Conservation (phyloP, 2,113 vertebrate genomes). For the Ctenomys sociabilis region DNA sequence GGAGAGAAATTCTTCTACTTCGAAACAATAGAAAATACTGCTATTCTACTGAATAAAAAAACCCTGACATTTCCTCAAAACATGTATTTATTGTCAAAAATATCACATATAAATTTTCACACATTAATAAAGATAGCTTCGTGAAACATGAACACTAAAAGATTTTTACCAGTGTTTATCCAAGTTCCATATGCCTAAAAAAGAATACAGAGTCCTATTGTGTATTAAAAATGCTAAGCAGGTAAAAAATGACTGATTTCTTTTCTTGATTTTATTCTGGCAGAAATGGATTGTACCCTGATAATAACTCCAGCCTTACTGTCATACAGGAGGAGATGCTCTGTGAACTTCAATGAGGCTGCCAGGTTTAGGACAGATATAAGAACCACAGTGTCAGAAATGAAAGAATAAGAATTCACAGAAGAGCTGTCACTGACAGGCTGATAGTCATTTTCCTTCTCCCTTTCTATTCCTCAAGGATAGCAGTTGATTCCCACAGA, state of each 20-base stretch:
- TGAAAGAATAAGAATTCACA: conserved; percentile 59
- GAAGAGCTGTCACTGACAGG: conserved; percentile 50
- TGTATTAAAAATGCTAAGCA: conserved; percentile 62
- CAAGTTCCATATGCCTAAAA: conserved; percentile 10
- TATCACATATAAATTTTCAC: background rate
- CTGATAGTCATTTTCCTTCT: conserved; percentile 48
- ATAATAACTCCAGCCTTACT: conserved; percentile 56
- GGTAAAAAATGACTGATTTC: conserved; percentile 49
- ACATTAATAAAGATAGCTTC: background rate
- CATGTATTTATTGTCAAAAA: background rate
- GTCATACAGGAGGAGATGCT: conserved; percentile 51
- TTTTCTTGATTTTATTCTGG: conserved; percentile 39
- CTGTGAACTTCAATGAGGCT: conserved; percentile 59
- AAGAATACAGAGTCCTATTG: background rate
- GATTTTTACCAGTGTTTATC: conserved; percentile 59
- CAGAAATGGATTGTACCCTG: conserved; percentile 50
- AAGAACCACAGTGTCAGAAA: conserved; percentile 56
- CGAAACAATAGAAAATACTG: conserved; percentile 1
- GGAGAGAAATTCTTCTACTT: conserved; percentile 29
- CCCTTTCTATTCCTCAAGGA: conserved; percentile 53
- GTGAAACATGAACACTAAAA: conserved; percentile 49
- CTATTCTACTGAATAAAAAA: background rate
- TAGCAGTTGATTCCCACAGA: conserved; percentile 43
- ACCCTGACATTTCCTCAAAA: background rate
- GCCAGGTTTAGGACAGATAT: conserved; percentile 52